These are phyloP conservation scores for Trichopoda pennipes DNA, from an alignment of 2,888 invertebrate species.

Conservation along the genomic window DNA sequence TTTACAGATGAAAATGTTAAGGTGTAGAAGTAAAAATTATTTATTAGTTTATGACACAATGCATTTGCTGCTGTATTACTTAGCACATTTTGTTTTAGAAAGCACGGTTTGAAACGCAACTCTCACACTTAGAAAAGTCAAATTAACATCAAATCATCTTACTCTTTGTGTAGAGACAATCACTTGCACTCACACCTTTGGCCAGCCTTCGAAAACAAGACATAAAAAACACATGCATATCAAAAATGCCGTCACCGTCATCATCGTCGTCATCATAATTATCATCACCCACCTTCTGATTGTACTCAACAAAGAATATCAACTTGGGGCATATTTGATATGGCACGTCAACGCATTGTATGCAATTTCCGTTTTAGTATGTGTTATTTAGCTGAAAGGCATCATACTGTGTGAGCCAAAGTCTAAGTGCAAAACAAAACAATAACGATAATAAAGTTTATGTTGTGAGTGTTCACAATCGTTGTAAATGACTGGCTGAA, in stretches of 20 bases:
- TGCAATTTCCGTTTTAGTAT: slow-evolving; percentile 71
- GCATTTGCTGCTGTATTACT: slow-evolving; percentile 37
- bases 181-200: slow-evolving; percentile 45
- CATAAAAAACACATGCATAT: slow-evolving; percentile 59
- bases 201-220: slow-evolving; percentile 55
- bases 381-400: slow-evolving; percentile 67
- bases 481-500: slow-evolving; percentile 46
- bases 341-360: slow-evolving; percentile 72
- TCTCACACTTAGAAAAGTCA: slow-evolving; percentile 39
- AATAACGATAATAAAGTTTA: slow-evolving; percentile 68
- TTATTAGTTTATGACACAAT: slow-evolving; percentile 51
- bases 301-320: slow-evolving; percentile 59
- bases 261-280: too few relatives aligned
- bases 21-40: neutral
- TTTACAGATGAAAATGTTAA: neutral
- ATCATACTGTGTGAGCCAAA: slow-evolving; percentile 72
- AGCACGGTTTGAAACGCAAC: slow-evolving; percentile 32
- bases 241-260: slow-evolving; percentile 37
- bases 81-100: neutral
- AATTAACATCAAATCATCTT: neutral
- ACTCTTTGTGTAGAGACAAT: slow-evolving; percentile 1
- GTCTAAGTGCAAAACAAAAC: slow-evolving; percentile 73
- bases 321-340: slow-evolving; percentile 68
- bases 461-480: slow-evolving; percentile 61
- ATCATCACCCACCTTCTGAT: slow-evolving; percentile 8